Evolutionary conservation across 2,113 vertebrate genomes (phyloP).

Genomic region (Crypturellus undulatus): DNA sequence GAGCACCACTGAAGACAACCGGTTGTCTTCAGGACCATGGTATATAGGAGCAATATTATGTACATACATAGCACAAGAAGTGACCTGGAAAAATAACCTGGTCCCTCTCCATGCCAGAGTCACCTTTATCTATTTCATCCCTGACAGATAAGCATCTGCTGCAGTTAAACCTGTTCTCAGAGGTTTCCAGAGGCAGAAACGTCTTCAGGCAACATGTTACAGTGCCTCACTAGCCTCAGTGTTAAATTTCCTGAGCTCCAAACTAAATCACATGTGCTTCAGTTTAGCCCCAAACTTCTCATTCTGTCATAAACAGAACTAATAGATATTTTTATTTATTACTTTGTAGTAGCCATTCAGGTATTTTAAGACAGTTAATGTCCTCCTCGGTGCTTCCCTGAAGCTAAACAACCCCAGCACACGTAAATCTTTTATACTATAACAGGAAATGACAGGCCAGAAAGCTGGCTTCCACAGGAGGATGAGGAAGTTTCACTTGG

Average conservation of each 20-base stretch:
- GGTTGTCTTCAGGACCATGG: neutral
- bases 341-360: neutral
- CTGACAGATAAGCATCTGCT: neutral
- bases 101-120: neutral
- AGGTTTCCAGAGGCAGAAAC: neutral
- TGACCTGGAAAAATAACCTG: neutral
- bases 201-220: neutral
- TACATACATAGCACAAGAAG: neutral
- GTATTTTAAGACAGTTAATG: neutral
- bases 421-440: neutral
- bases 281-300: neutral
- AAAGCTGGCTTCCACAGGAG: neutral
- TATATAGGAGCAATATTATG: neutral
- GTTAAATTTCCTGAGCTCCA: neutral
- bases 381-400: neutral
- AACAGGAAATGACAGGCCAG: neutral
- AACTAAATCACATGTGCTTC: neutral
- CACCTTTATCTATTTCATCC: neutral
- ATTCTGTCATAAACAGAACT: neutral
- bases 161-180: neutral
- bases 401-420: neutral
- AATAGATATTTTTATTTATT: neutral
- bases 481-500: neutral
- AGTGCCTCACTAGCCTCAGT: fast-evolving
- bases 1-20: neutral